Base-by-base conservation (phyloP, 2,888 invertebrate species). In the Zygothrica quintamaculata region DNA sequence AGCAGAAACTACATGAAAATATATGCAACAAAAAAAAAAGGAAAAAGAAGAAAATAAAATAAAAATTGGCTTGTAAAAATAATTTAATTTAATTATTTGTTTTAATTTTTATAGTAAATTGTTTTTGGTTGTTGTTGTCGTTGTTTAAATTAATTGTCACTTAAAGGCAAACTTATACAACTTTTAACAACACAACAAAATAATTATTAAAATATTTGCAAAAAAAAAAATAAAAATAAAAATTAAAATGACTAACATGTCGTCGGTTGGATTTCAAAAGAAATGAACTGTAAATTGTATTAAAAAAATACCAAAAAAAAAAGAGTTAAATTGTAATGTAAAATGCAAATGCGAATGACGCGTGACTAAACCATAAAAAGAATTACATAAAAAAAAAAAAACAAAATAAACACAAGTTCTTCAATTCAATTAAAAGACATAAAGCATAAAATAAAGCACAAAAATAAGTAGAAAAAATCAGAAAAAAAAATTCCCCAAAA, bases 361-460 rank as follows among this genome's bases (percentile, higher is more conserved):
- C 84, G 65, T 81, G 85, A 81, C 85, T 70, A 70, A 82, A 66
- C 52, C 69, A 77, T 82, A 75, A 73, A 79, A 68, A n/a, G n/a
- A 69, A 65, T 44, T 47, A 56, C 64, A 67, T 34, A 65, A 70
- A 59, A 62, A 51, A 5, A 12, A 1, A 7, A 18, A 75, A 73
- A 79, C 62, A 69, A 65, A 70, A 57, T 58, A 51, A 44, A 43
- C 70, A 68, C 60, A 64, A n/a, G n/a, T n/a, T n/a, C n/a, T 61
- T 15, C 52, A 84, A 77, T 82, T 77, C 65, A 82, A 77, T 79
- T 73, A 68, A 59, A 48, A 50, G 48, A 33, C n/a, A n/a, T n/a
- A n/a, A n/a, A n/a, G n/a, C n/a, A n/a, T n/a, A n/a, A n/a, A n/a
- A 43, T 39, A 33, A 50, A 36, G 37, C 18, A 39, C 29, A 13